Percentiles rank a stretch among this genome's conserved stretches.
These are phyloP conservation scores for Ophion slaviceki DNA, from an alignment of 2,888 invertebrate genomes.

Conservation along the genomic window DNA sequence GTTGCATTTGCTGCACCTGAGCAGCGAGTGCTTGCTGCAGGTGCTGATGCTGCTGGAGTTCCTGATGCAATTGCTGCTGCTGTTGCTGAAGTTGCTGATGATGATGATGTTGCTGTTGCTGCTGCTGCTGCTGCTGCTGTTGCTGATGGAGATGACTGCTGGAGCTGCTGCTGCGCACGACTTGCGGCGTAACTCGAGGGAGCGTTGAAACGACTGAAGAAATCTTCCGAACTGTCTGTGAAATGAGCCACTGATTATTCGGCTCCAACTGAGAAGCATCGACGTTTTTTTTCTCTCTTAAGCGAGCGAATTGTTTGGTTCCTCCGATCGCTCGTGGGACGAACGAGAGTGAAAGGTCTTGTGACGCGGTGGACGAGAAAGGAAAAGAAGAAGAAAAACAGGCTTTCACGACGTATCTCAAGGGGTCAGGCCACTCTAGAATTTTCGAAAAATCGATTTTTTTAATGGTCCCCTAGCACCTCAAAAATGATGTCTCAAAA, in stretches of 20 bases:
- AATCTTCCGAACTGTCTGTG: constrained; percentile 87
- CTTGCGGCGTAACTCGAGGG: constrained; percentile 82
- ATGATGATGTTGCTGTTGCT: constrained; percentile 71
- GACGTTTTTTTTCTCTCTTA: neutral
- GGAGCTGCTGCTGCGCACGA: constrained; percentile 80
- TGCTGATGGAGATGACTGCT: constrained; percentile 73
- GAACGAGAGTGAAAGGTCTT: neutral
- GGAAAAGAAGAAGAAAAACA: too few relatives aligned
- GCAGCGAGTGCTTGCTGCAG: constrained; percentile 38
- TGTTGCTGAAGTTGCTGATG: constrained; percentile 57
- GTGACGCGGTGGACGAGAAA: too few relatives aligned
- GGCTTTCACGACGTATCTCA: too few relatives aligned
- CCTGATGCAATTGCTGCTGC: constrained; percentile 67
- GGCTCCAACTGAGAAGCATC: constrained; percentile 70
- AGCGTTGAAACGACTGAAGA: constrained; percentile 83
- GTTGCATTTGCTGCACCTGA: constrained; percentile 68
- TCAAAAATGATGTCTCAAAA: too few relatives aligned
- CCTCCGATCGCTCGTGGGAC: neutral
- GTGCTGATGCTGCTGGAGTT: constrained; percentile 69
- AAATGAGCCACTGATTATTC: constrained; percentile 83
- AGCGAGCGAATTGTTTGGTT: neutral
- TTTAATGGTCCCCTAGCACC: too few relatives aligned
- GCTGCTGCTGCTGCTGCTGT: constrained; percentile 71
- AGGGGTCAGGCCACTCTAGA: too few relatives aligned
- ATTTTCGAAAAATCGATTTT: too few relatives aligned